Percentiles rank a stretch among this genome's conserved stretches.
Evolutionary conservation across 2,888 invertebrate species (phyloP).

Genomic region (Cremastinae sp.): DNA sequence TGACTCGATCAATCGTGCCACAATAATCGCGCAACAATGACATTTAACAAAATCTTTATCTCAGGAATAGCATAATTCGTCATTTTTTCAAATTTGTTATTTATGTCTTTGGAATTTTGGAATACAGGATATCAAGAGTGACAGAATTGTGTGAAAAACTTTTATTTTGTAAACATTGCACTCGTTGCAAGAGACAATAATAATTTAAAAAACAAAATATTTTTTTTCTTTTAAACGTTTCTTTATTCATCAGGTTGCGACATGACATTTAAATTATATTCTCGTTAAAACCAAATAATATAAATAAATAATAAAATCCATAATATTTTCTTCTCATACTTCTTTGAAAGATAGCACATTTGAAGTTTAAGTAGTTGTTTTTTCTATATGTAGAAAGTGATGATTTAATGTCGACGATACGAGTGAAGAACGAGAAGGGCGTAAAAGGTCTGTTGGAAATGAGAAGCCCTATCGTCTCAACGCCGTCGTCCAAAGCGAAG

Average conservation of each 20-base stretch:
- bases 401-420: slow-evolving; percentile 51
- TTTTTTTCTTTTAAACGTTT: not conserved
- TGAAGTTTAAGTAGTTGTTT: slow-evolving; percentile 28
- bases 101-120: slow-evolving; percentile 15
- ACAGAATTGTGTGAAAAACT: slow-evolving; percentile 21
- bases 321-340: slow-evolving; percentile 10
- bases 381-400: slow-evolving; percentile 39
- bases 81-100: slow-evolving; percentile 1
- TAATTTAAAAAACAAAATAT: too few species aligned
- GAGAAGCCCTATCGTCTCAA: slow-evolving; percentile 72
- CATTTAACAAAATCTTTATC: slow-evolving; percentile 5
- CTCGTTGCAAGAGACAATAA: slow-evolving; percentile 47
- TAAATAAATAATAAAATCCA: too few species aligned
- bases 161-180: slow-evolving; percentile 44
- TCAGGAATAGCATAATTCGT: too few species aligned
- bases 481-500: slow-evolving; percentile 92
- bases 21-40: slow-evolving; percentile 29
- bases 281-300: not conserved
- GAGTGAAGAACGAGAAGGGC: slow-evolving; percentile 40
- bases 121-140: slow-evolving; percentile 9
- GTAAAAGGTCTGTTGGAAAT: slow-evolving; percentile 18
- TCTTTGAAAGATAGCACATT: not conserved
- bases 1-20: slow-evolving; percentile 14
- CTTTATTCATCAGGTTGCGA: slow-evolving; percentile 40
- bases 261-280: slow-evolving; percentile 37